A percentile compares a stretch with the other conserved stretches of the same genome.
These are phyloP conservation scores for Microcebus jonahi DNA, from an alignment of 2,113 vertebrate genomes.

Conservation along the genomic window DNA sequence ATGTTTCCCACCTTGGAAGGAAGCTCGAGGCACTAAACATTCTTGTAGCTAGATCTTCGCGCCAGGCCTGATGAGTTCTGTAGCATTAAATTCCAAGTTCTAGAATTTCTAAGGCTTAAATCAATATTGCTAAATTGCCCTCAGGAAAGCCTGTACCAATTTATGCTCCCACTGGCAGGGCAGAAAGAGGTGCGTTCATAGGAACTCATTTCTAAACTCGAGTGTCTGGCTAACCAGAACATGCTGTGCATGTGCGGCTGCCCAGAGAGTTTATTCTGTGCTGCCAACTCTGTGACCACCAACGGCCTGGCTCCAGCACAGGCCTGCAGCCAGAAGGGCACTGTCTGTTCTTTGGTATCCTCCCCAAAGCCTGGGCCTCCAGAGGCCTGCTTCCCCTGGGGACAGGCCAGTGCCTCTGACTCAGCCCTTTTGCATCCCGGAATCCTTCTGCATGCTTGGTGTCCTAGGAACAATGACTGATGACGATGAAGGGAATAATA, in stretches of 20 bases:
- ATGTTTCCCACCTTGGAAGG: neutral
- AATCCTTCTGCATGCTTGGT: neutral
- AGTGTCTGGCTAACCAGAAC: neutral
- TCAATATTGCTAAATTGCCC: neutral
- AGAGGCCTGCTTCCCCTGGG: neutral
- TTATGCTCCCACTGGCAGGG: neutral
- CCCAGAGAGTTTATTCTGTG: neutral
- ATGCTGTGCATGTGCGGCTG: neutral
- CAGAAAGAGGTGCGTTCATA: neutral
- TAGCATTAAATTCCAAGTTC: neutral
- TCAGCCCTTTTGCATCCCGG: constrained; percentile 63
- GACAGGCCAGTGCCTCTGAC: constrained; percentile 71
- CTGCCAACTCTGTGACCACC: neutral
- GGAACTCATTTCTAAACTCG: neutral
- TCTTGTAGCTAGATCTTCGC: neutral
- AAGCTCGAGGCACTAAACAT: neutral
- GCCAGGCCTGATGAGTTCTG: neutral
- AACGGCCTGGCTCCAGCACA: neutral
- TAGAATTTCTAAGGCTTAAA: neutral
- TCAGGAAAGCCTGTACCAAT: neutral
- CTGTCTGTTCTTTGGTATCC: neutral
- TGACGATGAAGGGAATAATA: neutral
- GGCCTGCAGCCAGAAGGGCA: neutral
- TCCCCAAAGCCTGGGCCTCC: neutral
- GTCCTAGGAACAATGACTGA: neutral